Percentiles rank a stretch among this genome's conserved stretches.
phyloP scores from a whole-genome alignment of 2,797 vertebrate genomes.

The Smutsia gigantea region DNA sequence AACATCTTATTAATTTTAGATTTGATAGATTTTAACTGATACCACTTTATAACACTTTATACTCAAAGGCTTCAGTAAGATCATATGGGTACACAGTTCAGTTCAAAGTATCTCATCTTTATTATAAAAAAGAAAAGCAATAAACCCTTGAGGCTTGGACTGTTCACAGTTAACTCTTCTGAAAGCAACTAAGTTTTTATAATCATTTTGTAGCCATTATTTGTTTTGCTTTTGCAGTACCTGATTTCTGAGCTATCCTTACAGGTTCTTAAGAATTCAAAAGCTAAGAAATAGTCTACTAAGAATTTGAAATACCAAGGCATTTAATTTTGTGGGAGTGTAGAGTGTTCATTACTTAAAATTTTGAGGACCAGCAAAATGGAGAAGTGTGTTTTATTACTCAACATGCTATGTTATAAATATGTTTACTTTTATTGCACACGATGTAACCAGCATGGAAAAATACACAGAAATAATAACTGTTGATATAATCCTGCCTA shows the following conservation, averaged over 20 bases:
- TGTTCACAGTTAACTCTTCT: not conserved
- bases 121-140: conserved; percentile 30
- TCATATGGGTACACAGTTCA: not conserved
- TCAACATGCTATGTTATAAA: conserved; percentile 75
- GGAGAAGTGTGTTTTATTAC: conserved; percentile 78
- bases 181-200: conserved; percentile 77
- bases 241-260: conserved; percentile 80
- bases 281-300: conserved; percentile 86
- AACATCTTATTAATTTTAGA: conserved; percentile 55
- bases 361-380: conserved; percentile 76
- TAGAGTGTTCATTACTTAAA: conserved; percentile 70
- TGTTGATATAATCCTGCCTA: conserved; percentile 75
- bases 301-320: conserved; percentile 85
- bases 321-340: conserved; percentile 82
- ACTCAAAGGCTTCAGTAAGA: conserved; percentile 4
- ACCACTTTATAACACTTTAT: not conserved
- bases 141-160: conserved; percentile 25
- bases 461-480: conserved; percentile 64
- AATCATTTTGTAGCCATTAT: conserved; percentile 77
- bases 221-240: conserved; percentile 77
- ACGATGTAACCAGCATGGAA: conserved; percentile 72
- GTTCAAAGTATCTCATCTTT: not conserved
- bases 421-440: conserved; percentile 79
- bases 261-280: conserved; percentile 91
- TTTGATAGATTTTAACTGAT: conserved; percentile 49